A percentile compares a stretch with the other conserved stretches of the same genome.
These are phyloP conservation scores for Smittia aterrima DNA, from an alignment of 2,888 invertebrate species.

Conservation along the genomic window DNA sequence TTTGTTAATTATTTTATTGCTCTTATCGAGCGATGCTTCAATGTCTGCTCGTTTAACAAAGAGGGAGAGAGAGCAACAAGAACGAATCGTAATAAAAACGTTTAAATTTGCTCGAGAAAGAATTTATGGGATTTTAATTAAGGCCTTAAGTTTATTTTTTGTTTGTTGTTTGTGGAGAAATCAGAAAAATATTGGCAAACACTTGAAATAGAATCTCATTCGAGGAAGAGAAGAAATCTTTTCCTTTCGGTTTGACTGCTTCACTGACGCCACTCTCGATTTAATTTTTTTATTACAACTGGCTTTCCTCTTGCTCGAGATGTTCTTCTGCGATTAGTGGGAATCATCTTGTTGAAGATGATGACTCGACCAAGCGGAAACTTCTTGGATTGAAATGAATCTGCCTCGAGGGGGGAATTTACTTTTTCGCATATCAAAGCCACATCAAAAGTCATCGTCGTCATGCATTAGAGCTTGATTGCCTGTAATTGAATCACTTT, in stretches of 20 bases:
- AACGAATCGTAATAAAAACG: constrained; percentile 1
- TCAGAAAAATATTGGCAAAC: constrained; percentile 22
- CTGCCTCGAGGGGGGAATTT: neutral
- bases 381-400: neutral
- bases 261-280: constrained; percentile 39
- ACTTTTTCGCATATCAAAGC: neutral
- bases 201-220: constrained; percentile 18
- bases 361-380: neutral
- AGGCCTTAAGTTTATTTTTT: constrained; percentile 6
- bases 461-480: constrained; percentile 16
- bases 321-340: constrained; percentile 9
- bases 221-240: neutral
- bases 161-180: constrained; percentile 11
- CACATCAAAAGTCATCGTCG: neutral
- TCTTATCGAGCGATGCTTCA: neutral
- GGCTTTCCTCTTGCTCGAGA: constrained; percentile 9
- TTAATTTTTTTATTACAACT: constrained; percentile 37
- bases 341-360: constrained; percentile 3
- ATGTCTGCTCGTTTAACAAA: neutral
- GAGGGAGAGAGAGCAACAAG: neutral
- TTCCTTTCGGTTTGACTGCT: constrained; percentile 35
- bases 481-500: constrained; percentile 30
- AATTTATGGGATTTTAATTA: constrained; percentile 41
- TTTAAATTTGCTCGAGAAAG: constrained; percentile 15
- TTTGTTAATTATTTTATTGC: constrained; percentile 34